These are phyloP conservation scores for Semnopithecus entellus DNA, from an alignment of 2,113 vertebrate genomes.

Conservation along the genomic window DNA sequence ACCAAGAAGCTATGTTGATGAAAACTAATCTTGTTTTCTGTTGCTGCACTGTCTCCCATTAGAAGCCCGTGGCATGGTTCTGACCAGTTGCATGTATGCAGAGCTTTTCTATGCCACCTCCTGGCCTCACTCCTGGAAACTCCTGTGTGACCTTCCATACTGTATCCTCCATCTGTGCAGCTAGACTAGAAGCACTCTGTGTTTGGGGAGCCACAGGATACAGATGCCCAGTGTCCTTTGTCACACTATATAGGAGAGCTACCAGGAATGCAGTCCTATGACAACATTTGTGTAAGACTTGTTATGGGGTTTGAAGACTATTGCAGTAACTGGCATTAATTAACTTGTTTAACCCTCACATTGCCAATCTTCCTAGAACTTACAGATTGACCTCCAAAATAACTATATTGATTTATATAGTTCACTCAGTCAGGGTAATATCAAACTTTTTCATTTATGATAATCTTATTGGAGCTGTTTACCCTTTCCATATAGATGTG, in stretches of 20 bases:
- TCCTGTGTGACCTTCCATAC: background rate
- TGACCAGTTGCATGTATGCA: background rate
- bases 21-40: no score
- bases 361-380: background rate
- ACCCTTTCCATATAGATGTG: background rate
- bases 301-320: background rate
- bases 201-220: background rate
- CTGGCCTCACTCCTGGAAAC: background rate
- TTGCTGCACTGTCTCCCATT: no score
- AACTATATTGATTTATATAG: background rate
- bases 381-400: background rate
- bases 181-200: background rate
- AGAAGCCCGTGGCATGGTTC: background rate
- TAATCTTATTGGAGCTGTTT: background rate
- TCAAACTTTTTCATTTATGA: background rate
- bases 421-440: background rate
- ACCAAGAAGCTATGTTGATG: no score
- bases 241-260: background rate
- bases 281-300: background rate
- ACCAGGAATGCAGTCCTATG: no score
- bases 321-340: background rate
- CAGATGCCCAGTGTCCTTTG: background rate
- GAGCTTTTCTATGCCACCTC: background rate
- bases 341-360: background rate
- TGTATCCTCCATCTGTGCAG: background rate